These are phyloP conservation scores for Brotula barbata DNA, from an alignment of 2,797 vertebrate species.

Conservation along the genomic window DNA sequence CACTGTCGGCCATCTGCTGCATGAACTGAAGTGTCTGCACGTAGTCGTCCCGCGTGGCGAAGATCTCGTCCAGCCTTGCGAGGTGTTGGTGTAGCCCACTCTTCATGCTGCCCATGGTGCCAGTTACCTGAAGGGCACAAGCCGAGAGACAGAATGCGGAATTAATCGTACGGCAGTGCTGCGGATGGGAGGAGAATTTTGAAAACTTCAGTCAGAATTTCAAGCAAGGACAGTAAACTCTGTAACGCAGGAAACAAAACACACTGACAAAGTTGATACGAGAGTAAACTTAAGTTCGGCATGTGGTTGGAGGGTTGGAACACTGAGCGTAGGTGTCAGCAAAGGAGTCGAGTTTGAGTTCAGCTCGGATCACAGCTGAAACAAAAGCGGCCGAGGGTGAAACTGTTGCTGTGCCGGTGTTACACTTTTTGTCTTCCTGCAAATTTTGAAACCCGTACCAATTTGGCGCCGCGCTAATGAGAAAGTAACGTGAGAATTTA, in stretches of 20 bases:
- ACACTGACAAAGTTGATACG: constrained; percentile 30
- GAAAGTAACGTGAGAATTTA: constrained; percentile 22
- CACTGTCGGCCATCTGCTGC: constrained; percentile 85
- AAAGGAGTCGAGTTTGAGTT: constrained; percentile 33
- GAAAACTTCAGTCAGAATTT: background rate
- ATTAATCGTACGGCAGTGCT: background rate
- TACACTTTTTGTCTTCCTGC: constrained; percentile 20
- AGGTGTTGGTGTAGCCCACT: constrained; percentile 86
- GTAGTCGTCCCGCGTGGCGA: constrained; percentile 86
- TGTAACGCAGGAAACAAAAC: constrained; percentile 8
- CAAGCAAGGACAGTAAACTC: background rate
- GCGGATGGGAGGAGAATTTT: background rate
- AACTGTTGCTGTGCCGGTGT: constrained; percentile 13
- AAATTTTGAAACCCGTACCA: too few relatives aligned
- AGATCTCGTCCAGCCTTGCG: constrained; percentile 86
- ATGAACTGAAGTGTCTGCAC: constrained; percentile 88
- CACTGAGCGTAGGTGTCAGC: constrained; percentile 27
- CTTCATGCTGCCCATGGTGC: constrained; percentile 84
- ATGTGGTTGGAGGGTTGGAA: constrained; percentile 22
- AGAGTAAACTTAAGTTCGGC: constrained; percentile 18
- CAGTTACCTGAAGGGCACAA: constrained; percentile 76
- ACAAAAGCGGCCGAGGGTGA: constrained; percentile 21
- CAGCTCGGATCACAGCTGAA: constrained; percentile 43
- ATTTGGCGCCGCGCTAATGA: constrained; percentile 20
- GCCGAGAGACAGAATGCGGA: background rate